A percentile compares a stretch with the other conserved stretches of the same genome.
Conservation (phyloP, 2,797 vertebrate species). For the Prunella strophiata region DNA sequence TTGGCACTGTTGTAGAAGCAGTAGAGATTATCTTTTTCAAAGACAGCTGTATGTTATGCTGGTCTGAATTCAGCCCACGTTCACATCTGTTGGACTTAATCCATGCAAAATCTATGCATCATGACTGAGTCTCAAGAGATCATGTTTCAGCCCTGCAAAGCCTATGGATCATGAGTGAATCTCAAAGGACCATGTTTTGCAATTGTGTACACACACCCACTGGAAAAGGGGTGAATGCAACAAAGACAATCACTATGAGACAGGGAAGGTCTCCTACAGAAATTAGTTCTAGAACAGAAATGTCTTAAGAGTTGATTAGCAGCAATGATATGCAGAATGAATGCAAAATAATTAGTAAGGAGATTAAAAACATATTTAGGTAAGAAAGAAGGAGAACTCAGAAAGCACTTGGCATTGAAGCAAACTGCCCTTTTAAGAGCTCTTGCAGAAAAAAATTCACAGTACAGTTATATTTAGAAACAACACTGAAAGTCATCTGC, state of each 20-base stretch:
- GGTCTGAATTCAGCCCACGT: not conserved
- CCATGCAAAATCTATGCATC: not conserved
- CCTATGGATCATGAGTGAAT: not conserved
- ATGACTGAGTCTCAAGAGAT: not conserved
- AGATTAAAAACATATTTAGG: not conserved
- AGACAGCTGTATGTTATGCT: not conserved
- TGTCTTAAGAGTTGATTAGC: not conserved
- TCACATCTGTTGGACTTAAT: not conserved
- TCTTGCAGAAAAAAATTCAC: not conserved
- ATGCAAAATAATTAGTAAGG: not conserved
- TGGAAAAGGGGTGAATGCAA: not conserved
- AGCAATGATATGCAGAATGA: not conserved
- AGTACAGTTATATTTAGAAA: not conserved
- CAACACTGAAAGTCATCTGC: not conserved
- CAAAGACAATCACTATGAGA: accelerated
- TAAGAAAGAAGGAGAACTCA: not conserved
- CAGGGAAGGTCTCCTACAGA: not conserved
- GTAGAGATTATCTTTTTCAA: not conserved
- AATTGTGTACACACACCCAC: not conserved
- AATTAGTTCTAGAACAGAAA: not conserved
- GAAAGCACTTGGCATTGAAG: not conserved
- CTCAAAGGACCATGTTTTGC: not conserved
- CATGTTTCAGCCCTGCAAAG: not conserved
- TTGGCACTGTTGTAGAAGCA: not conserved
- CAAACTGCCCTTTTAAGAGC: not conserved